Evolutionary conservation across 2,888 invertebrate species (phyloP), one percentile per base, ranked within the genome.

Genomic region (Alviniconcha strummeri): DNA sequence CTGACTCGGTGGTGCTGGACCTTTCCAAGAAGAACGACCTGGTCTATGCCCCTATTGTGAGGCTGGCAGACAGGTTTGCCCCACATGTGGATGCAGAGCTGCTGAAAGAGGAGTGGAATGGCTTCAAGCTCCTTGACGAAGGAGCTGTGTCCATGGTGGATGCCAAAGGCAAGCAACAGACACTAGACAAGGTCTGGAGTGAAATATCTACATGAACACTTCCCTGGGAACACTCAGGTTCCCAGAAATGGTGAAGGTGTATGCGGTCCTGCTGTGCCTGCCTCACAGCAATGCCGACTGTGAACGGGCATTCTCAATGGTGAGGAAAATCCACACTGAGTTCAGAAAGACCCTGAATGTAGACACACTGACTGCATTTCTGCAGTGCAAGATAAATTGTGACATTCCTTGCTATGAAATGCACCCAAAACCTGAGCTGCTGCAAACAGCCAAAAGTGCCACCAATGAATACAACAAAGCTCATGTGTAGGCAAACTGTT

Each of bases 251-350:
- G 17, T 3, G 1, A 72, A 72, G 72, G 72, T 72, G 11, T 8
- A 9, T n/a, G 19, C n/a, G 1, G 19, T 5, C 8, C 72, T 72
- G 13, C 11, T 72, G 19, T 72, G 72, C 72, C 72, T 72, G 15
- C 72, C 72, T 8, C 72, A 72, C 72, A 72, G 72, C 72, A 72
- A 72, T 72, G 72, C 72, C 17, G 72, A 72, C 72, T 3, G 5
- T 3, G 5, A 2, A n/a, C n/a, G 72, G 36, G 11, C 36, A 36
- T 72, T 72, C 36, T 72, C 72, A 9, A 72, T 72, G 72, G 19
- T 4, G 36, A 72, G 72, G 17, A 72, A 72, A 17, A 72, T 72
- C n/a, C 72, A 72, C 36, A 72, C 72, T 4, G 72, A 72, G 36
- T n/a, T 36, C n/a, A 72, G 72, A 36, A 72, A 36, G 19, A 72